phyloP scores from a whole-genome alignment of 2,797 vertebrate genomes.

The Urocyon cinereoargenteus region DNA sequence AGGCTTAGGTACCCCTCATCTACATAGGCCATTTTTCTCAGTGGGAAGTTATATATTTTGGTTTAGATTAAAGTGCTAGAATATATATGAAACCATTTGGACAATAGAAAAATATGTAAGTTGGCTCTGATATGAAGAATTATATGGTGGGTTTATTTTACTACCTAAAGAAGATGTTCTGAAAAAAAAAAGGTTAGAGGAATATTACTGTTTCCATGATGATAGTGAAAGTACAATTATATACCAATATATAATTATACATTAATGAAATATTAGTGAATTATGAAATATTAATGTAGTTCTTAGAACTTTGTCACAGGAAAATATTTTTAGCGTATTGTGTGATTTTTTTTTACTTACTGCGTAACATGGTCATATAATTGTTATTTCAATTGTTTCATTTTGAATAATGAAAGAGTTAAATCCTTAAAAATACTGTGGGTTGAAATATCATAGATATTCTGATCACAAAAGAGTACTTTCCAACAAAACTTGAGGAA shows the following conservation, averaged over 20 bases:
- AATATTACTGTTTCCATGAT: neutral
- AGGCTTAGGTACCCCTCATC: neutral
- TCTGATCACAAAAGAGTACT: conserved; percentile 56
- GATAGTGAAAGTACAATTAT: neutral
- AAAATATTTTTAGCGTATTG: conserved; percentile 3
- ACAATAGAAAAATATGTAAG: neutral
- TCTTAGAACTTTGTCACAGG: neutral
- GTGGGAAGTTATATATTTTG: neutral
- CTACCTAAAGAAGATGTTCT: neutral
- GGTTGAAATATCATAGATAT: conserved; percentile 63
- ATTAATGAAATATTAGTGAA: conserved; percentile 36
- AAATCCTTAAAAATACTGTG: conserved; percentile 66
- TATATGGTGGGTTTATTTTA: neutral
- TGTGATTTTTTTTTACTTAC: neutral
- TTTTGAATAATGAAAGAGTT: conserved; percentile 66
- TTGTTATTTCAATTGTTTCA: conserved; percentile 32
- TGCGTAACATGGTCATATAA: neutral
- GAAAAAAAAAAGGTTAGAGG: neutral
- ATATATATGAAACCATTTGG: neutral
- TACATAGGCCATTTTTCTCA: neutral
- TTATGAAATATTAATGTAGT: conserved; percentile 23
- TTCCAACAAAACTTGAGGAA: conserved; percentile 58
- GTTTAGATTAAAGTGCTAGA: neutral
- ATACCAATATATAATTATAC: neutral
- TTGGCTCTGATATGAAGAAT: neutral